A percentile compares a stretch with the other conserved stretches of the same genome.
Conservation (phyloP, 1,140 invertebrate species). For the Danaus melanippus region DNA sequence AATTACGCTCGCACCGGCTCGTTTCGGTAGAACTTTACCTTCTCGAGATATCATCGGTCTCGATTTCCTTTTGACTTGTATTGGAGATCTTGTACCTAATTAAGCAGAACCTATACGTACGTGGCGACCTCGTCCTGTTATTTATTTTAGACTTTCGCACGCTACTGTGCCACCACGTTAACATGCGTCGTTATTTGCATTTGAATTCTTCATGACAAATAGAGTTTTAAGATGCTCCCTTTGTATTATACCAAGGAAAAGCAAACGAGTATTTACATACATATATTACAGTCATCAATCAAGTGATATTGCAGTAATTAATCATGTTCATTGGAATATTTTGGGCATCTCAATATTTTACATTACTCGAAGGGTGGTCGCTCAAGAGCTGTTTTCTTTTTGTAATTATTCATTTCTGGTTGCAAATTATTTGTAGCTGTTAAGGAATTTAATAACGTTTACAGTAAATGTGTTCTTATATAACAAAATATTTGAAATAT, state of each 20-base stretch:
- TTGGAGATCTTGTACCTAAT: constrained; percentile 49
- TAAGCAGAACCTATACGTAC: constrained; percentile 28
- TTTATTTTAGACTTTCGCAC: constrained; percentile 35
- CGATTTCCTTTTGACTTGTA: constrained; percentile 30
- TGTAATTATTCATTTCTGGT: constrained; percentile 6
- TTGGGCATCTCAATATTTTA: too few species aligned
- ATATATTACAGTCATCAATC: constrained; percentile 49
- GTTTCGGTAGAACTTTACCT: constrained; percentile 39
- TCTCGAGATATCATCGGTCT: constrained; percentile 38
- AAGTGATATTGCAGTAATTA: constrained; percentile 45
- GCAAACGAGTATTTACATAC: constrained; percentile 23
- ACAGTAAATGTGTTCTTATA: too few species aligned
- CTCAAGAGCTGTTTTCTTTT: constrained; percentile 7
- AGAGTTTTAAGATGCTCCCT: constrained; percentile 49
- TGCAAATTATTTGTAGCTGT: neutral
- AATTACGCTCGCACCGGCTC: constrained; percentile 47
- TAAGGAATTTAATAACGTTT: neutral
- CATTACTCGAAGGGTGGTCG: neutral
- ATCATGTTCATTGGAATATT: constrained; percentile 40
- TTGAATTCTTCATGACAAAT: constrained; percentile 53
- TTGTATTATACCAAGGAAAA: constrained; percentile 31
- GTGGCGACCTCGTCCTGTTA: constrained; percentile 1
- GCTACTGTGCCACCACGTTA: constrained; percentile 20
- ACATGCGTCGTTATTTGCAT: constrained; percentile 35
- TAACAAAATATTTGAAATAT: too few species aligned